Base-by-base conservation (phyloP, 2,113 vertebrate genomes). In the Leucopsar rothschildi region DNA sequence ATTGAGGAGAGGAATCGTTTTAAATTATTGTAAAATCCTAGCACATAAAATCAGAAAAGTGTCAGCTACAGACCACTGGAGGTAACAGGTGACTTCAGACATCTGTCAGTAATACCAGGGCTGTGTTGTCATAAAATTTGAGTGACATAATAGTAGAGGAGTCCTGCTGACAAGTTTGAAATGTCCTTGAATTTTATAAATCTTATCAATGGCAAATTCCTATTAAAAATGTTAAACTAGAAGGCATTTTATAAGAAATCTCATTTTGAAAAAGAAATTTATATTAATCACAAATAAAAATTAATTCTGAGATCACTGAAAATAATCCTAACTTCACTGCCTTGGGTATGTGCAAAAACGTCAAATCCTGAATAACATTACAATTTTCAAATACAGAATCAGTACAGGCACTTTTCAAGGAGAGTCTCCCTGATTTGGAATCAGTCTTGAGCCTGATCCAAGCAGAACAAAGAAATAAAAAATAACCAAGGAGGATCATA, bases 101-200 rank as follows among this genome's bases (percentile, higher is more conserved):
- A 45, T 56, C 61, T 90, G 75, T 71, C 90, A 90, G 53, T 80
- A 49, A 90, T 33, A 65, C 3, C 15, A 15, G 70, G 53, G 66
- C 70, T 69, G 57, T 61, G 78, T 24, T 94, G 70, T 79, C 78
- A 69, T 11, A 76, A 61, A 77, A 2, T 68, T 50, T 65, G 78
- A 95, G 55, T 90, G 88, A 79, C 59, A 69, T 8, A 69, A 50
- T 19, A 49, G 37, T 61, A 66, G n/a, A 2, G 7, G 50, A 65
- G 52, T 85, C 45, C 21, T 44, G 61, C 66, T 88, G 90, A 22
- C n/a, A 69, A 27, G 44, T 53, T 8, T 42, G 52, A 80, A 77
- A 87, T 35, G 71, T 57, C 88, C 63, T 95, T 93, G 63, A 79
- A 90, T 77, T 82, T 72, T 82, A 53, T 60, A 90, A 87, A 69